These are phyloP conservation scores for Lerista edwardsae DNA, from an alignment of 2,797 vertebrate genomes.

Conservation along the genomic window DNA sequence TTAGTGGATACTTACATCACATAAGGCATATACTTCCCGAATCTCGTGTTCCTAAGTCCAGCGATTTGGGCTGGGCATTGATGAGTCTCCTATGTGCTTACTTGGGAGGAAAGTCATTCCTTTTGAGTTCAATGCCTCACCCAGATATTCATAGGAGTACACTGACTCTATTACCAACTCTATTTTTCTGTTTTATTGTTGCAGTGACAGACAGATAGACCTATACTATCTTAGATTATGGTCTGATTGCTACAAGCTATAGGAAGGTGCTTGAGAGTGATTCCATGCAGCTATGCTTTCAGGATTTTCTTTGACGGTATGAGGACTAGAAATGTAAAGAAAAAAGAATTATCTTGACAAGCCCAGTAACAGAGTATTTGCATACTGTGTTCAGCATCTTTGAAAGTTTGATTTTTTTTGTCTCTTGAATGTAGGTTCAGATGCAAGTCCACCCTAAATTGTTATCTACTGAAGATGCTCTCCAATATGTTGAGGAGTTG, in stretches of 20 bases:
- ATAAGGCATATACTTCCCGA: no score
- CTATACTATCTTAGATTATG: no score
- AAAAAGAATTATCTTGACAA: neutral
- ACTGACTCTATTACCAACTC: no score
- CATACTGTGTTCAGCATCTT: neutral
- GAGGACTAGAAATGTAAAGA: neutral
- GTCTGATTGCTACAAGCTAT: neutral
- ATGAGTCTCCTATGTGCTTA: no score
- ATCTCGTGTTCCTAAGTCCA: no score
- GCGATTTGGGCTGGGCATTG: no score
- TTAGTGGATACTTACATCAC: no score
- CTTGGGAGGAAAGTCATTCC: no score
- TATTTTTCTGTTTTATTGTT: no score
- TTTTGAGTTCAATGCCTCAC: no score
- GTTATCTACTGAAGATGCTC: slow-evolving; percentile 92
- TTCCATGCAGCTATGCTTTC: neutral
- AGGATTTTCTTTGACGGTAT: neutral
- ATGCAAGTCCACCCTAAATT: slow-evolving; percentile 95
- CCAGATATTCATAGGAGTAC: no score
- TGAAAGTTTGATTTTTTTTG: slow-evolving; percentile 42
- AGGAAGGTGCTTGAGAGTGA: neutral
- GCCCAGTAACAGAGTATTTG: neutral
- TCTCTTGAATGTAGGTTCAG: slow-evolving; percentile 84
- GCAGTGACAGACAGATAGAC: no score
- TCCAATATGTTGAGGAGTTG: slow-evolving; percentile 96